Base-by-base conservation (phyloP, 2,797 vertebrate species). In the Mycteria americana region DNA sequence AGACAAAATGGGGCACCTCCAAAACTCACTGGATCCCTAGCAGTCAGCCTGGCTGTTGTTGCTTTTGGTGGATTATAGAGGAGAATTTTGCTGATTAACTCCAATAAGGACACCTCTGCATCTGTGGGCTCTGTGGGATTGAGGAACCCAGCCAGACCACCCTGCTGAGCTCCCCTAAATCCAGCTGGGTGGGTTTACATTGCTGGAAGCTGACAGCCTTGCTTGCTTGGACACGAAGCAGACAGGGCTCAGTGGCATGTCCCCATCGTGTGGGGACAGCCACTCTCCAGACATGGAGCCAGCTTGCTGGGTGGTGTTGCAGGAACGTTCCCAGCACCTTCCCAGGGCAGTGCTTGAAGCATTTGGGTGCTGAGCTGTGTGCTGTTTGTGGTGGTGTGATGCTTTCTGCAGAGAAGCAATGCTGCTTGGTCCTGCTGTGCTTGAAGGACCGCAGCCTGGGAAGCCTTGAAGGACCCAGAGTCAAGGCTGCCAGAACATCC, bases 201-300 rank as follows among this genome's bases (percentile, higher is more conserved):
- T 77, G 35, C 35, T 11, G 13, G 37, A 65, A 64, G 51, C 22
- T 84, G 43, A 17, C 51, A 57, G 60, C 37, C 37, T 63, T 41
- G 37, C 60, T 41, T 41, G 37, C 7, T 18, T 57, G 33, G 54
- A 54, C 50, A 25, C 0, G 1, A 62, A 81, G 41, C 31, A 67
- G 21, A 9, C 24, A 12, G 3, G 15, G 1, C 48, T 73, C 45
- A 25, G 31, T 35, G 72, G 17, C 60, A 37, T 10, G 5, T 70
- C 31, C 0, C 0, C 22, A 4, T 6, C 2, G 1, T 5, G 15
- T 6, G 9, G 35, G 43, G 21, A 43, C 67, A 75, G 43, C 43
- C 16, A 1, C 9, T 10, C 27, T 59, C n/a, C 19, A 10, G 45
- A 41, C 54, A 25, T 0, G 1, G 62, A 70, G 37, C 41, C 37